Evolutionary conservation across 1,140 invertebrate species (phyloP), one percentile per base, ranked within the genome.

Genomic region (Archivesica marissinica): DNA sequence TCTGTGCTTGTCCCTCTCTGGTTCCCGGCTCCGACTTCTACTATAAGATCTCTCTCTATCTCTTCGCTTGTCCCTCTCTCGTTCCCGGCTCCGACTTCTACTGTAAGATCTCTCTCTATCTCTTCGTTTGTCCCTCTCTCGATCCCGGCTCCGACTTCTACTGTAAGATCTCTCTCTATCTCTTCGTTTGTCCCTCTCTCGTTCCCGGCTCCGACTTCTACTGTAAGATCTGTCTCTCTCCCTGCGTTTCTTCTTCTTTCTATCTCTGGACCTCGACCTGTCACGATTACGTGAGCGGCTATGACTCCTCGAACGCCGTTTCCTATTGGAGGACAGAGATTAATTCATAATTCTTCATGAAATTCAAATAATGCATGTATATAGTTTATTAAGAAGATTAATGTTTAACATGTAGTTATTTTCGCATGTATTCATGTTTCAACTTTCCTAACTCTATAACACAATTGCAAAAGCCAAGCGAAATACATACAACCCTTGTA

Each of bases 31-130:
- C 33, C 86, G 79, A 74, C 93, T 93, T 44, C 92, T 91, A 85
- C n/a, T n/a, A n/a, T n/a, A n/a, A n/a, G n/a, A n/a, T 64, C 76
- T 86, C 7, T 61, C 38, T 92, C 64, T 87, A 96, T 94, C 35
- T 95, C 82, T 44, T 85, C 44, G 30, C 89, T 86, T 88, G 52
- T 87, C 30, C 68, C 74, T 47, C 47, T 50, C 11, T 54, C 52
- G 9, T 89, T 85, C 75, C 88, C 85, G 17, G 85, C 82, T 30
- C 33, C 86, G 79, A 74, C 93, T 93, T 44, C 92, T 68, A 83
- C 87, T 33, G 35, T 23, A 47, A 41, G 41, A 68, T n/a, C 85
- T 84, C 3, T 87, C 83, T 74, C 82, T 88, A 86, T 87, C 82
- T 47, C 87, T 91, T 0, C 28, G 6, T 47, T 41, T 79, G 30